phyloP scores from a whole-genome alignment of 2,113 vertebrate genomes.

The Empidonax traillii region DNA sequence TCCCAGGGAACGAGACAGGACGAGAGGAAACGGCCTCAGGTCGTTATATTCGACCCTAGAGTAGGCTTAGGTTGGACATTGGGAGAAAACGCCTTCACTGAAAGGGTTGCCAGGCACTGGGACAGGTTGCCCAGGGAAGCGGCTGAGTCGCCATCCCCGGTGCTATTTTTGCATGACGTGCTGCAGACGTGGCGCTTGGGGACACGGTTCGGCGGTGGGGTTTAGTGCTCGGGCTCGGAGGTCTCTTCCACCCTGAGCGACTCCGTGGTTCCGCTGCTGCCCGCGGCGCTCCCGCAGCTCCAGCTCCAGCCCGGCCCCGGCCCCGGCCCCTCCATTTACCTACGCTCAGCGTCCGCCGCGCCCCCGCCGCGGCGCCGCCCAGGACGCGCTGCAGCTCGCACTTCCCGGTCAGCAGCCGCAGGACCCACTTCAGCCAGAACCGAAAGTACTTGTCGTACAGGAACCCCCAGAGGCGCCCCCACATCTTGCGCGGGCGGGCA shows the following conservation, averaged over 20 bases:
- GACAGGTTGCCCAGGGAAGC: neutral
- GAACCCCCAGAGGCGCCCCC: conserved; percentile 82
- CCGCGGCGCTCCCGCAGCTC: rapidly evolving
- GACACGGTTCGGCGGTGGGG: rapidly evolving
- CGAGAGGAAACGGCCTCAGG: neutral
- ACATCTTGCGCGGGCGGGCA: conserved; percentile 77
- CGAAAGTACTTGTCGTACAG: conserved; percentile 87
- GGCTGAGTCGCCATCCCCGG: neutral
- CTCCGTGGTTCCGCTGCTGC: rapidly evolving
- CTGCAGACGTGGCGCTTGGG: rapidly evolving
- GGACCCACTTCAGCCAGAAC: conserved; percentile 92
- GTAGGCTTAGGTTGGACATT: rapidly evolving
- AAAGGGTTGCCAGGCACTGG: rapidly evolving
- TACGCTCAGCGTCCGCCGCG: conserved; percentile 79
- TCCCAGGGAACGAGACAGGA: neutral
- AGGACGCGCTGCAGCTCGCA: conserved; percentile 93
- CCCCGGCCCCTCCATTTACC: conserved; percentile 70
- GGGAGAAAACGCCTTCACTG: neutral
- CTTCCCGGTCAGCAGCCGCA: conserved; percentile 83
- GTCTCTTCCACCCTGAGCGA: rapidly evolving
- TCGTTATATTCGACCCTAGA: no score
- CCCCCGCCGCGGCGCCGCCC: conserved; percentile 74
- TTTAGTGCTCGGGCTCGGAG: neutral
- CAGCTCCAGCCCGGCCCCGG: no score
- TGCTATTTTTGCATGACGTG: neutral